Conservation (phyloP, 2,888 invertebrate species). For the Polyommatus iphigenia region DNA sequence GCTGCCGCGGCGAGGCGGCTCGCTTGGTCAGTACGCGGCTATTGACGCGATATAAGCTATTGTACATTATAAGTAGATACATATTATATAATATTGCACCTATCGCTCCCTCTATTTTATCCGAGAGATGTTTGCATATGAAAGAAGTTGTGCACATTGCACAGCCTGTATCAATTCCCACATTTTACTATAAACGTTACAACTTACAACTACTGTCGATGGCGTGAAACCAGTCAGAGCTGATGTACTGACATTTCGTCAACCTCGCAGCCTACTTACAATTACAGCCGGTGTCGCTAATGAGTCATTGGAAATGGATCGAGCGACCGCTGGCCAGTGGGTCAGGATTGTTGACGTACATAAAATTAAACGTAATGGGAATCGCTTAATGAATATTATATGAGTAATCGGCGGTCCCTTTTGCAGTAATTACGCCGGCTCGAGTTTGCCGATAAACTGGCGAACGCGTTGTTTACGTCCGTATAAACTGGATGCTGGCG, state of each 20-base stretch:
- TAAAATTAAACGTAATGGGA: constrained; percentile 19
- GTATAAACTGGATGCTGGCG: not conserved
- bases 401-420: constrained; percentile 24
- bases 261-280: not conserved
- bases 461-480: constrained; percentile 1
- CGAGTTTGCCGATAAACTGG: constrained; percentile 7
- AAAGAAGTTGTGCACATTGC: no score
- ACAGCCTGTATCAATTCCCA: not conserved
- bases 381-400: constrained; percentile 25
- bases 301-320: constrained; percentile 22
- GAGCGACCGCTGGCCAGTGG: not conserved
- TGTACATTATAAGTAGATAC: not conserved
- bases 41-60: not conserved
- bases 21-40: no score
- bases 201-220: not conserved
- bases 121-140: no score
- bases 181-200: not conserved
- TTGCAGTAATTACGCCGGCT: not conserved
- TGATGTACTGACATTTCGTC: not conserved
- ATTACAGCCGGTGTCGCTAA: not conserved
- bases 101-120: no score
- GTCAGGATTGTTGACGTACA: constrained; percentile 14
- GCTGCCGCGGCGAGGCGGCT: no score
- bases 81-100: no score
- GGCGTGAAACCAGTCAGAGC: not conserved